Conservation (phyloP, 2,797 vertebrate species). For the Epinephelus coioides region DNA sequence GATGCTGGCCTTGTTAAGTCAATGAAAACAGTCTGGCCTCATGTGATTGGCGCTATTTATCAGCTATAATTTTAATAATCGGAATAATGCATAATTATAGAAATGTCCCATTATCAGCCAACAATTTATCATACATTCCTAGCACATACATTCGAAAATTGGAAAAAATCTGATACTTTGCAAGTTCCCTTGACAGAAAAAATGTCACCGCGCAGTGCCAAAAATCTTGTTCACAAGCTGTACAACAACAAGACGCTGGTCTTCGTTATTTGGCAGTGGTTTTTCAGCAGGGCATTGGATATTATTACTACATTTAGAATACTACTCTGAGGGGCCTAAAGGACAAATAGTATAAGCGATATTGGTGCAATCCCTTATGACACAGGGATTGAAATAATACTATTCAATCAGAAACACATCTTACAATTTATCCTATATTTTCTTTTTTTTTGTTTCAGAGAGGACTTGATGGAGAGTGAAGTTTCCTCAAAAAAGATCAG, state of each 20-base stretch:
- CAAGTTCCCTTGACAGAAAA: neutral
- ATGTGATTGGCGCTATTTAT: too few species aligned
- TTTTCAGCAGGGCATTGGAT: neutral
- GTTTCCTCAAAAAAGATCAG: neutral
- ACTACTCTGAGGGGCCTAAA: neutral
- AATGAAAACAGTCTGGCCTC: too few species aligned
- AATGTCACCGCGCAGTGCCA: neutral
- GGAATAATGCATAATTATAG: too few species aligned
- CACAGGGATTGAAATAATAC: neutral
- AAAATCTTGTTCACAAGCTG: neutral
- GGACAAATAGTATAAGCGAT: neutral
- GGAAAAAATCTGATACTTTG: neutral
- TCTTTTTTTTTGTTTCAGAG: slow-evolving; percentile 51
- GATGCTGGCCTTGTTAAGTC: too few species aligned
- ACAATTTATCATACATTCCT: too few species aligned
- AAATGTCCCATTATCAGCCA: too few species aligned
- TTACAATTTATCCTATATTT: neutral
- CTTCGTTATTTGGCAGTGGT: neutral
- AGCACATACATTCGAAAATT: neutral
- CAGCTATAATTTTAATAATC: too few species aligned
- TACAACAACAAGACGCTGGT: neutral
- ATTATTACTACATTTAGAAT: neutral
- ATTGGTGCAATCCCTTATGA: neutral
- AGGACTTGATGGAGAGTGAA: slow-evolving; percentile 67
- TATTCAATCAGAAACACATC: neutral